Base-by-base conservation (phyloP, 2,113 vertebrate species). In the Cygnus buccinator region DNA sequence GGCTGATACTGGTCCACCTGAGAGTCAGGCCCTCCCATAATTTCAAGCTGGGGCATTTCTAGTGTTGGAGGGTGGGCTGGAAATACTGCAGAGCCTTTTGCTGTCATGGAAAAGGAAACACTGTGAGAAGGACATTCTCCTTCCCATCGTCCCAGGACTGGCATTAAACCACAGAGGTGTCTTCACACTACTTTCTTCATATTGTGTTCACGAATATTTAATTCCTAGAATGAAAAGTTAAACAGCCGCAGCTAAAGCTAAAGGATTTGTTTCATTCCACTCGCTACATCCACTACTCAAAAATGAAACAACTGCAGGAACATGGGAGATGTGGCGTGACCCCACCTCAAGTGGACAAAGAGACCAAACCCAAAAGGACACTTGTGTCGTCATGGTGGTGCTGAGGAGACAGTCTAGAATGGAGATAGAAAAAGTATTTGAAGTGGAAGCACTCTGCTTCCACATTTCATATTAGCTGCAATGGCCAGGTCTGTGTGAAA, bases 321-420 rank as follows among this genome's bases (percentile, higher is more conserved):
- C 8, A 22, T 2, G n/a, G 31, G 16, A 43, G 25, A 46, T 1
- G 0, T 52, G 4, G 4, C 46, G 33, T 59, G 20, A 59, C 20
- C 1, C 29, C 26, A 84, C 55, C 61, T 37, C 39, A 80, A 4
- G 4, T 9, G 33, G 44, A 17, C 39, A 66, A 83, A n/a, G 20
- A 73, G 80, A 92, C 2, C 20, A 80, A 48, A 66, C 9, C 9
- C 18, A 48, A 50, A 83, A 46, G 11, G 48, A 35, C 4, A 48
- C 4, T 7, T 63, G 17, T 83, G 33, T 9, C 1, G 33, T 9
- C 1, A 2, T 44, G 55, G 39, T 23, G 25, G 1, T 66, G 23
- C 39, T 66, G 72, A 61, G 72, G 25, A 67, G 41, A 37, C 10
- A 31, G 35, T 20, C 46, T 31, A 37, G 5, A 18, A 39, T 5